phyloP scores from a whole-genome alignment of 2,113 vertebrate genomes.

The Sigmodon hispidus region DNA sequence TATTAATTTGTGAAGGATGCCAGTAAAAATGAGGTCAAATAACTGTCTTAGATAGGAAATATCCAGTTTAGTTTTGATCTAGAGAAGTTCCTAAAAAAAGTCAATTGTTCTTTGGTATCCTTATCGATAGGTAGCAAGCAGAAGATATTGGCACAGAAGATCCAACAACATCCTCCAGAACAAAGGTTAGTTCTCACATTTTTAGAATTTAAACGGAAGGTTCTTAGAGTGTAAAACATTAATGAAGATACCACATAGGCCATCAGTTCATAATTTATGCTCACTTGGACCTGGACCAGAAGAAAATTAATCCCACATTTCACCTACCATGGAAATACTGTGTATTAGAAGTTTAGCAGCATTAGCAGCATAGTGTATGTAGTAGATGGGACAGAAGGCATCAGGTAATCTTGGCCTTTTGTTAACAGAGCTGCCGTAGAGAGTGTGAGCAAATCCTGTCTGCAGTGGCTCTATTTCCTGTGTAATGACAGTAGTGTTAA shows the following conservation, averaged over 20 bases:
- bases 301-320: neutral
- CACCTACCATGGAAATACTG: neutral
- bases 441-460: neutral
- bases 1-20: neutral
- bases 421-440: neutral
- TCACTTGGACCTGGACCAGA: neutral
- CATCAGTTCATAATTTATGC: neutral
- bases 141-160: too few relatives aligned
- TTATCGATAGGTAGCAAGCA: neutral
- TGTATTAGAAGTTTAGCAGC: neutral
- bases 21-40: neutral
- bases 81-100: too few relatives aligned
- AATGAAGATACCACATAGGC: neutral
- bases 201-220: neutral
- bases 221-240: neutral
- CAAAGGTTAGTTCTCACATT: neutral
- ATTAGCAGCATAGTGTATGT: too few relatives aligned
- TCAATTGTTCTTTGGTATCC: neutral
- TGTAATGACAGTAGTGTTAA: neutral
- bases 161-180: neutral
- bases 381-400: neutral
- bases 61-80: neutral
- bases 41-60: neutral
- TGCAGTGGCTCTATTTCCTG: neutral
- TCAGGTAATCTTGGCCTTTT: rapidly evolving